Conservation (phyloP, 2,113 vertebrate species). For the Python bivittatus region DNA sequence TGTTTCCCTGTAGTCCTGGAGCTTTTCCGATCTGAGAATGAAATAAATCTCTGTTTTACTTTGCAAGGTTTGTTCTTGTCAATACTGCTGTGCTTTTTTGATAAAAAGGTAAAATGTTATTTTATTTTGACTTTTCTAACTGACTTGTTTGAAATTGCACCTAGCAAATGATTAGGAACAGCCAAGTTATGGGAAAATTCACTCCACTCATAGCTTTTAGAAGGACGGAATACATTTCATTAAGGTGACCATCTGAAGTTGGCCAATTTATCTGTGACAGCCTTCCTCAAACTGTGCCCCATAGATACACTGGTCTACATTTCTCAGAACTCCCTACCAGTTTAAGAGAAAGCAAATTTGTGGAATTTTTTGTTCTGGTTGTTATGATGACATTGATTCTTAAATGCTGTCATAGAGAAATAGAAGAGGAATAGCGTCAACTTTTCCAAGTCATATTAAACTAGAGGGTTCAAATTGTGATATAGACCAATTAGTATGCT, state of each 20-base stretch:
- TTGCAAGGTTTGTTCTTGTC: slow-evolving; percentile 91
- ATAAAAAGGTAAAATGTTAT: slow-evolving; percentile 86
- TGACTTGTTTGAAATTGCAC: neutral
- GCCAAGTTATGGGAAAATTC: too few species aligned
- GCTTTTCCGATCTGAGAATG: neutral
- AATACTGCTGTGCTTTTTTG: slow-evolving; percentile 99
- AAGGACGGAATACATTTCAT: too few species aligned
- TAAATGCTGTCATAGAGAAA: neutral
- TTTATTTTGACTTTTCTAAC: neutral
- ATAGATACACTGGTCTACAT: too few species aligned
- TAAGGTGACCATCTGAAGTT: too few species aligned
- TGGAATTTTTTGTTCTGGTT: too few species aligned
- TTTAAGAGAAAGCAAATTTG: too few species aligned
- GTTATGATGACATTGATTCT: neutral
- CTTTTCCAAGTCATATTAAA: neutral
- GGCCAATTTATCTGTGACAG: too few species aligned
- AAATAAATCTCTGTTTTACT: slow-evolving; percentile 52
- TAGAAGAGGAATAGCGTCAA: neutral
- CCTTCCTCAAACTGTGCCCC: too few species aligned
- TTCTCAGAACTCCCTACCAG: too few species aligned
- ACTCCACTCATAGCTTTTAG: too few species aligned
- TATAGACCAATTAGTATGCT: neutral
- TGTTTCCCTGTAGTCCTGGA: neutral
- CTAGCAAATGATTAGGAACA: neutral
- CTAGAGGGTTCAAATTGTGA: neutral